Evolutionary conservation across 2,888 invertebrate species (phyloP), one percentile per base, ranked within the genome.

Genomic region (Chaetoderma sp.): DNA sequence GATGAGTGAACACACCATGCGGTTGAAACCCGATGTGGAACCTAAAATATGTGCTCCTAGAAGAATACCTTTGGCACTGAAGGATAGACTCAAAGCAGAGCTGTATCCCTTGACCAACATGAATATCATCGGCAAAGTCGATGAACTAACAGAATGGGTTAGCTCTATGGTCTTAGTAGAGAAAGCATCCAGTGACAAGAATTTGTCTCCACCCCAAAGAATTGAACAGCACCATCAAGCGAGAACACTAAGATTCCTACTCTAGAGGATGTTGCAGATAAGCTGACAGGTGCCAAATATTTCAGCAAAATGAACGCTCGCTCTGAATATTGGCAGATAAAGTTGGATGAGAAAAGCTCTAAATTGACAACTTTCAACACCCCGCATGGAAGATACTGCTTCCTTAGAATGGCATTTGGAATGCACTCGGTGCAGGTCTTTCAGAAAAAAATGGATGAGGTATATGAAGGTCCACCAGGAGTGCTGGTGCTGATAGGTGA

Each of bases 311-410:
- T 63, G 3, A 65, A 65, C 36, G 68, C 68, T 8, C 62, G 63
- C 59, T 30, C 42, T 36, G 71, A 66, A 16, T 71, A 63, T 33
- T 70, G 71, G 70, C 50, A 54, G 28, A 36, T 71, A 1, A n/a
- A 45, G 13, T 44, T 67, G 21, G 56, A 54, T 28, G 39, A 55
- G n/a, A 39, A 42, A 8, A 55, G 55, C 8, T 47, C 45, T 27
- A 27, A 27, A 13, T 54, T 63, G 18, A 58, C 62, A 2, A 45
- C 66, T 28, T 65, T 65, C 49, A 52, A 60, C 28, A 47, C 63
- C 8, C 65, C 65, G 16, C 47, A 45, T 42, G 45, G 59, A 1
- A 16, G 28, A 2, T 52, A 52, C 30, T 13, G 30, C 10, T 52
- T 52, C 52, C 32, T 3, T 16, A 21, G 52, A 21, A 4, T 27